These are phyloP conservation scores for Toxonevra muliebris DNA, from an alignment of 2,888 invertebrate genomes.

Conservation along the genomic window DNA sequence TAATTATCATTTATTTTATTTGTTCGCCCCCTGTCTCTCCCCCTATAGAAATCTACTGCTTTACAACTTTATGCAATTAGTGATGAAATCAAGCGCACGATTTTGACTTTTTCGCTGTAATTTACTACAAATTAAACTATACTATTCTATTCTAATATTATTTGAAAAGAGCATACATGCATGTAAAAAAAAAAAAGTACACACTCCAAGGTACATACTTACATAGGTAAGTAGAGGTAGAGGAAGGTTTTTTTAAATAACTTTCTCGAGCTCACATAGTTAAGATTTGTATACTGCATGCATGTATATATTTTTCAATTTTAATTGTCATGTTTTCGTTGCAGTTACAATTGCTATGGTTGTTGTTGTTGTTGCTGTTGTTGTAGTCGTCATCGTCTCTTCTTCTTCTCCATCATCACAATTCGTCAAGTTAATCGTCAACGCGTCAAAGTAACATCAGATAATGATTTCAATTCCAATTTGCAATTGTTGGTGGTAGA, in stretches of 20 bases:
- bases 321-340: conserved; percentile 32
- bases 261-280: too few species aligned
- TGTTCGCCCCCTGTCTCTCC: background rate
- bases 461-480: conserved; percentile 48
- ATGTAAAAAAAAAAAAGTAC: too few species aligned
- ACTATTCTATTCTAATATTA: too few species aligned
- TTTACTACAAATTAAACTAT: background rate
- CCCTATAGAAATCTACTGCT: background rate
- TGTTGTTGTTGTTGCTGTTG: background rate
- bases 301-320: conserved; percentile 20
- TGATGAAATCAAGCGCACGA: conserved; percentile 29
- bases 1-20: background rate
- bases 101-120: conserved; percentile 27
- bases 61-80: background rate
- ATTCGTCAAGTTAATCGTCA: conserved; percentile 50
- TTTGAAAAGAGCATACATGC: too few species aligned
- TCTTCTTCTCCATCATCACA: conserved; percentile 37
- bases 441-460: conserved; percentile 47
- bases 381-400: conserved; percentile 21
- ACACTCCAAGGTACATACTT: too few species aligned
- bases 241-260: too few species aligned
- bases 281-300: background rate
- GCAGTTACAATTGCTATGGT: background rate
- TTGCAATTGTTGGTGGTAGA: conserved; percentile 41
- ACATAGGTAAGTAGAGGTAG: too few species aligned